Conservation (phyloP, 1,140 invertebrate species). For the Aricia agestis region DNA sequence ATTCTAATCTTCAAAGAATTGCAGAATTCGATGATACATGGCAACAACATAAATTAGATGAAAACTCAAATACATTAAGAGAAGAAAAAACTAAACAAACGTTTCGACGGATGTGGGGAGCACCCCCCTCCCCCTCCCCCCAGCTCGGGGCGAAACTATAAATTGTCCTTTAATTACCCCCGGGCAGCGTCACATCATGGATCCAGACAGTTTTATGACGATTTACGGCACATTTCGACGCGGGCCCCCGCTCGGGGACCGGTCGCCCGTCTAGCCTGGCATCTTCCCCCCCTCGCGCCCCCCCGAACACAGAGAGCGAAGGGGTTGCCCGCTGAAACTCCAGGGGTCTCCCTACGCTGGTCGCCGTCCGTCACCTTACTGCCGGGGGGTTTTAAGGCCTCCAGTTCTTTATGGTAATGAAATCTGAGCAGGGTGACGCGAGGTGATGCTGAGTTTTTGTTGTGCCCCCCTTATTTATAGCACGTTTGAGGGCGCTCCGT, state of each 20-base stretch:
- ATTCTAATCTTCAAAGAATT: not conserved
- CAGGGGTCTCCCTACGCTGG: conserved; percentile 38
- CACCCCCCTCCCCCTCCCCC: conserved; percentile 42
- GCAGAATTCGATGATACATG: not conserved
- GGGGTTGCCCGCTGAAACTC: conserved; percentile 23
- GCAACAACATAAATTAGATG: conserved; percentile 8
- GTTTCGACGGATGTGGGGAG: conserved; percentile 49
- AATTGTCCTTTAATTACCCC: conserved; percentile 83
- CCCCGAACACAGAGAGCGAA: conserved; percentile 17
- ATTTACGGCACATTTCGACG: conserved; percentile 80
- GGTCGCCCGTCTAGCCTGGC: conserved; percentile 43
- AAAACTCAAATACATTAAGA: conserved; percentile 28
- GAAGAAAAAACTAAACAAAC: conserved; percentile 50
- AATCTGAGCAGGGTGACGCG: conserved; percentile 74
- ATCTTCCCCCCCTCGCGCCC: conserved; percentile 31
- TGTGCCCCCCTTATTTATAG: conserved; percentile 72
- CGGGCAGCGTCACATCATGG: conserved; percentile 81
- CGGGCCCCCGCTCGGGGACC: conserved; percentile 72
- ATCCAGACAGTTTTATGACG: conserved; percentile 83
- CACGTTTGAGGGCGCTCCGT: conserved; percentile 62
- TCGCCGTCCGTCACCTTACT: conserved; percentile 69
- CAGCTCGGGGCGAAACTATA: conserved; percentile 75
- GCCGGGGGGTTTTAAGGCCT: conserved; percentile 71
- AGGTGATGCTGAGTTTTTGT: conserved; percentile 73
- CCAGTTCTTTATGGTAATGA: conserved; percentile 76